Base-by-base conservation (phyloP, 2,113 vertebrate genomes). In the Syrrhaptes paradoxus region DNA sequence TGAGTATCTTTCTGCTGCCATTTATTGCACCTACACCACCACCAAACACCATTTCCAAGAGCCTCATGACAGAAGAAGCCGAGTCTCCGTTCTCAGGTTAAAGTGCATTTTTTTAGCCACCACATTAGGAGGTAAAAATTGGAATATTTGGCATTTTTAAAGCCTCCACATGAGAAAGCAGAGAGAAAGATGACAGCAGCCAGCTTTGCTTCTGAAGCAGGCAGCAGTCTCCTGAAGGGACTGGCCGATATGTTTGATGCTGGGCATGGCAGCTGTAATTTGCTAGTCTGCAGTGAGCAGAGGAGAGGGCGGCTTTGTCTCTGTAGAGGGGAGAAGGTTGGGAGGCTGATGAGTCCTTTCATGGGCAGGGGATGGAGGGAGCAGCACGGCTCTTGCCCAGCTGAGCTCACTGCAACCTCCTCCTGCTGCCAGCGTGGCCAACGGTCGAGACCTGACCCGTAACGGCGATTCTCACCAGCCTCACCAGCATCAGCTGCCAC, bases 341-440 rank as follows among this genome's bases (percentile, higher is more conserved):
- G 68, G 34, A 14, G 51, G 31, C n/a, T 62, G 68, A 9, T 21
- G 49, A 3, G 36, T 21, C 24, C 1, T 22, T 67, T 49, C 25
- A 61, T 0, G 0, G n/a, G 31, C n/a, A 74, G 25, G 28, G 38
- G 28, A 24, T 92, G 61, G 52, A 72, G 57, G 48, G 17, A 54
- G 3, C 19, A 67, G 43, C 0, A 2, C 0, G 10, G 5, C 3
- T 77, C 11, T 43, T 21, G 7, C 34, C 34, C 54, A 45, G 54
- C 21, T 32, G 54, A 61, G 26, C 54, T 62, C 1, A 0, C 32
- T 36, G 74, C 21, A 43, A 7, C 31, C 34, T 55, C 34, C 46
- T 83, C 6, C 45, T 58, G 24, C 21, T 6, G 6, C 2, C 2
- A 0, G 31, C 1, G 7, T 2, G 24, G 48, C 20, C 1, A 0